Evolutionary conservation across 2,113 vertebrate genomes (phyloP).

Genomic region (Gambusia holbrooki): DNA sequence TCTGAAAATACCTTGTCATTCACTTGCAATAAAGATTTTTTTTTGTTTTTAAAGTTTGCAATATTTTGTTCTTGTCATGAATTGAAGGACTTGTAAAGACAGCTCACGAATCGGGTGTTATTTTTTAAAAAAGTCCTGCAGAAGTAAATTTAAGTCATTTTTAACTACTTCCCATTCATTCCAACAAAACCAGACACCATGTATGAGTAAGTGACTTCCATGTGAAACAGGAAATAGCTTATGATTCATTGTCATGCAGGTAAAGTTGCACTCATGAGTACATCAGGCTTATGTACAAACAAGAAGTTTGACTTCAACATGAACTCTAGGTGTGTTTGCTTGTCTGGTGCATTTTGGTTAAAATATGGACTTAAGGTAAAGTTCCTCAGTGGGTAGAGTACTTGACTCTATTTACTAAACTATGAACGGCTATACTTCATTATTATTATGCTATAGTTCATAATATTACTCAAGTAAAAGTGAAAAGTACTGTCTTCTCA

Average conservation of each 20-base stretch:
- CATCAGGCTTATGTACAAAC: no score
- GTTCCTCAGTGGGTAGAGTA: no score
- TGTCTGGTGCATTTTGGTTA: no score
- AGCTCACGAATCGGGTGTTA: background rate
- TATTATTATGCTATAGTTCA: no score
- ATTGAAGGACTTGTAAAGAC: background rate
- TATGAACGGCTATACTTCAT: no score
- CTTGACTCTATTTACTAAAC: no score
- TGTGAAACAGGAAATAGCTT: constrained; percentile 5
- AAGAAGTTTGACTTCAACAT: no score
- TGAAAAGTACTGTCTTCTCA: no score
- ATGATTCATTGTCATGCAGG: constrained; percentile 31
- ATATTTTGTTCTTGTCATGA: background rate
- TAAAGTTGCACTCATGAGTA: background rate
- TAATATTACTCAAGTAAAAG: no score
- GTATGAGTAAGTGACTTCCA: background rate
- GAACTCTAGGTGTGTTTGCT: no score
- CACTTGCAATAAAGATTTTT: background rate
- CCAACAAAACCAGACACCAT: background rate
- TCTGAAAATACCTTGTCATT: background rate
- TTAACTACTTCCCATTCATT: background rate
- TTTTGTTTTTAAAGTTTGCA: background rate
- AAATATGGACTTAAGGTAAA: no score
- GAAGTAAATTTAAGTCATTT: background rate
- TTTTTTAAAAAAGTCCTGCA: background rate